phyloP scores from a whole-genome alignment of 2,888 invertebrate species.

The Carpatolechia fugitivella region DNA sequence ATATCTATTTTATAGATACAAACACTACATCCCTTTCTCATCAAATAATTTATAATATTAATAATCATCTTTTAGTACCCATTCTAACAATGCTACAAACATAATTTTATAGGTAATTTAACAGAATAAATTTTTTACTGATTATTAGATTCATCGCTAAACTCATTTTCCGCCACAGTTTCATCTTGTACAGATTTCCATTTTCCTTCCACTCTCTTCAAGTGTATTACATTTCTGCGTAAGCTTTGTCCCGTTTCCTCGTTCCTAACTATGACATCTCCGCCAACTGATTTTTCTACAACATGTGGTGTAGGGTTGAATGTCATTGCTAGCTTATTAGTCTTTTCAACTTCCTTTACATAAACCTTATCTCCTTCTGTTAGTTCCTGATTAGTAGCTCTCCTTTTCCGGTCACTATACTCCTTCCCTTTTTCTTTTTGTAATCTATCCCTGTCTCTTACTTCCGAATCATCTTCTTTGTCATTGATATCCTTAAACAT shows the following conservation, averaged over 20 bases:
- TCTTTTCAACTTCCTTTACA: neutral
- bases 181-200: too few relatives aligned
- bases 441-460: conserved; percentile 24
- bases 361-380: conserved; percentile 30
- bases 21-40: neutral
- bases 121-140: too few relatives aligned
- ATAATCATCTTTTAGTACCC: too few relatives aligned
- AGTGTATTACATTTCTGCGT: too few relatives aligned
- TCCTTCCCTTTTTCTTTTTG: conserved; percentile 28
- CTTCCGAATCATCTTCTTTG: conserved; percentile 18
- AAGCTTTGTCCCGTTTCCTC: too few relatives aligned
- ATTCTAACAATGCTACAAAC: too few relatives aligned
- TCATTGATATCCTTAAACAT: conserved; percentile 11
- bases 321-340: neutral
- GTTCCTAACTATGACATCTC: too few relatives aligned
- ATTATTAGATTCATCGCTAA: too few relatives aligned
- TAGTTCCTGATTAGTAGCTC: conserved; percentile 18
- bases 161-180: too few relatives aligned
- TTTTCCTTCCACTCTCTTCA: too few relatives aligned
- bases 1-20: neutral
- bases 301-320: neutral
- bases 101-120: too few relatives aligned
- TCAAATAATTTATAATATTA: too few relatives aligned
- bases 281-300: neutral
- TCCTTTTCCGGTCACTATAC: conserved; percentile 26